A percentile compares a stretch with the other conserved stretches of the same genome.
These are phyloP conservation scores for Caenorhabditis zanzibari DNA, from an alignment of 2,888 invertebrate species.

Conservation along the genomic window DNA sequence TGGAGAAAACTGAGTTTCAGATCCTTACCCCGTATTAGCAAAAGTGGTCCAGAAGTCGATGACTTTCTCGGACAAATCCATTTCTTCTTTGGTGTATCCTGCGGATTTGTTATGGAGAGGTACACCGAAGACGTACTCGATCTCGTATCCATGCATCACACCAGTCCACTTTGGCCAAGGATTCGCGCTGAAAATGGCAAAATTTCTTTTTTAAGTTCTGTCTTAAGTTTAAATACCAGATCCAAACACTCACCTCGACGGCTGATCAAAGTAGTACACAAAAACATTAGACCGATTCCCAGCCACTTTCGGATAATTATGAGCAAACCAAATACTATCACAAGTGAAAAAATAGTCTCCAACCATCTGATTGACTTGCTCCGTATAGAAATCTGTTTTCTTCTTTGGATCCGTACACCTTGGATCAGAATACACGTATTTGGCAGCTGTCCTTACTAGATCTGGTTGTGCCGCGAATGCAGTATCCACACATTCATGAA, in stretches of 20 bases:
- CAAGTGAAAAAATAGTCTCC: constrained; percentile 93
- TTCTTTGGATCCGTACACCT: constrained; percentile 69
- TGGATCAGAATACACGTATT: constrained; percentile 79
- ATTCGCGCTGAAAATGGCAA: constrained; percentile 75
- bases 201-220: neutral
- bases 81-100: constrained; percentile 76
- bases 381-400: constrained; percentile 76
- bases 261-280: constrained; percentile 83
- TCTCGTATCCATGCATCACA: constrained; percentile 98
- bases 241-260: constrained; percentile 72
- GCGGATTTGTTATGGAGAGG: constrained; percentile 86
- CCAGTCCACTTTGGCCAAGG: constrained; percentile 85
- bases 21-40: constrained; percentile 76
- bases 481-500: constrained; percentile 78
- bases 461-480: constrained; percentile 80
- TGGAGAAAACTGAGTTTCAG: no score
- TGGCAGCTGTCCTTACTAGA: constrained; percentile 80
- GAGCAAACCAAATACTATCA: constrained; percentile 82
- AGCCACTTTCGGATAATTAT: constrained; percentile 72
- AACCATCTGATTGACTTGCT: constrained; percentile 85
- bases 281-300: constrained; percentile 77
- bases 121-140: constrained; percentile 97
- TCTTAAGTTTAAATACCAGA: no score
- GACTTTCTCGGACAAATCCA: constrained; percentile 77
- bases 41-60: constrained; percentile 81